Percentiles rank a stretch among this genome's conserved stretches.
phyloP scores from a whole-genome alignment of 2,113 vertebrate genomes.

The Larimichthys crocea region DNA sequence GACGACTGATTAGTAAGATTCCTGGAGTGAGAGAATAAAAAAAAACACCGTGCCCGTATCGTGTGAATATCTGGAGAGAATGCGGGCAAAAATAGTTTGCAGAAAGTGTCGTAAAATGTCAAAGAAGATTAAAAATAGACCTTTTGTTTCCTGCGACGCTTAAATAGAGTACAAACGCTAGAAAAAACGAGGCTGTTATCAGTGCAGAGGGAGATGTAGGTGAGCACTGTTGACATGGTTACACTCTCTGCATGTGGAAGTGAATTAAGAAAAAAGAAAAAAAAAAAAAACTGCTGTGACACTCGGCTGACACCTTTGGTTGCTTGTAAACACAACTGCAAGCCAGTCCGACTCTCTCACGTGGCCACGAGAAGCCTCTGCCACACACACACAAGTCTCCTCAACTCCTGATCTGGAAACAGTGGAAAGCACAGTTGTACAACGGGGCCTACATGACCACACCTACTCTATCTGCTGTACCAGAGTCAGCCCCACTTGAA shows the following conservation, averaged over 20 bases:
- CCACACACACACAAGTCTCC: conserved; percentile 14
- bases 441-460: conserved; percentile 63
- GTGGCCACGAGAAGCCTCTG: conserved; percentile 41
- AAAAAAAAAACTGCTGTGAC: conserved; percentile 63
- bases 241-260: conserved; percentile 60
- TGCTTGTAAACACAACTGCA: conserved; percentile 79
- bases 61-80: neutral
- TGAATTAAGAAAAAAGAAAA: conserved; percentile 63
- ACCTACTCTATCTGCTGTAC: conserved; percentile 73
- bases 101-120: neutral
- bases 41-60: neutral
- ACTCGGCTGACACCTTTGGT: conserved; percentile 75
- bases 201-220: conserved; percentile 33
- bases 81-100: neutral
- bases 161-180: conserved; percentile 45
- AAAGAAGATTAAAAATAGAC: neutral
- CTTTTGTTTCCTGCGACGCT: conserved; percentile 3
- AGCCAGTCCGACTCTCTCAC: conserved; percentile 58
- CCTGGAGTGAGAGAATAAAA: neutral
- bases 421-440: conserved; percentile 48
- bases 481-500: conserved; percentile 57
- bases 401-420: conserved; percentile 68
- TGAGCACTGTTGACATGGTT: conserved; percentile 69
- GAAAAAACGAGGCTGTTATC: conserved; percentile 38
- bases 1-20: neutral